Evolutionary conservation across 2,797 vertebrate species (phyloP).

Genomic region (Psittacula echo): DNA sequence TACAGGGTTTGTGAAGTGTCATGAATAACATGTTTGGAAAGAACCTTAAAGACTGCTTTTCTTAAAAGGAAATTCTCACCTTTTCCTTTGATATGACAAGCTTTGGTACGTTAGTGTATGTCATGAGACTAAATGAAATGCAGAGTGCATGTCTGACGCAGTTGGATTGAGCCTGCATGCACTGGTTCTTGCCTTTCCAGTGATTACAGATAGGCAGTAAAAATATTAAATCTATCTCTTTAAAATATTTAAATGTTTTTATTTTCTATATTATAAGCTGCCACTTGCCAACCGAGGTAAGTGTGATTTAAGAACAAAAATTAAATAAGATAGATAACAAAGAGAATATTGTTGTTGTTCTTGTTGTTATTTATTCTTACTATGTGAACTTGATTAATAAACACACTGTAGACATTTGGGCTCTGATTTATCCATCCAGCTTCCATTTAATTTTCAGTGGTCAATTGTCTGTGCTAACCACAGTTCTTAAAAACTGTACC

Average conservation of each 20-base stretch:
- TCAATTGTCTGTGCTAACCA: neutral
- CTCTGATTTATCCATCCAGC: neutral
- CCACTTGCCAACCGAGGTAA: constrained; percentile 29
- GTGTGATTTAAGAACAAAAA: constrained; percentile 21
- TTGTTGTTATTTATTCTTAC: neutral
- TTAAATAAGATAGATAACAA: neutral
- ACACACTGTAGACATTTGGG: neutral
- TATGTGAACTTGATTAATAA: neutral
- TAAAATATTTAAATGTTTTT: constrained; percentile 9
- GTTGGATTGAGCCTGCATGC: neutral
- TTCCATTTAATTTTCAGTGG: neutral
- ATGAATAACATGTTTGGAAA: neutral
- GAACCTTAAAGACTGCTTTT: neutral
- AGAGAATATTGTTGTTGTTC: neutral
- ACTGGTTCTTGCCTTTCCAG: neutral
- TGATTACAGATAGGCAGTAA: neutral
- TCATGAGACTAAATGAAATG: neutral
- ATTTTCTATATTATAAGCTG: constrained; percentile 34
- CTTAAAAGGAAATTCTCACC: neutral
- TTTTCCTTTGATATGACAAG: neutral
- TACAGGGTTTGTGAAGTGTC: neutral
- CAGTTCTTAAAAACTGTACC: neutral
- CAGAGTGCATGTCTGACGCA: neutral
- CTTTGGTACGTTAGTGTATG: neutral
- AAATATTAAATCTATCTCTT: neutral